Percentiles rank a stretch among this genome's conserved stretches.
These are phyloP conservation scores for Camelus dromedarius DNA, from an alignment of 2,113 vertebrate species.

Conservation along the genomic window DNA sequence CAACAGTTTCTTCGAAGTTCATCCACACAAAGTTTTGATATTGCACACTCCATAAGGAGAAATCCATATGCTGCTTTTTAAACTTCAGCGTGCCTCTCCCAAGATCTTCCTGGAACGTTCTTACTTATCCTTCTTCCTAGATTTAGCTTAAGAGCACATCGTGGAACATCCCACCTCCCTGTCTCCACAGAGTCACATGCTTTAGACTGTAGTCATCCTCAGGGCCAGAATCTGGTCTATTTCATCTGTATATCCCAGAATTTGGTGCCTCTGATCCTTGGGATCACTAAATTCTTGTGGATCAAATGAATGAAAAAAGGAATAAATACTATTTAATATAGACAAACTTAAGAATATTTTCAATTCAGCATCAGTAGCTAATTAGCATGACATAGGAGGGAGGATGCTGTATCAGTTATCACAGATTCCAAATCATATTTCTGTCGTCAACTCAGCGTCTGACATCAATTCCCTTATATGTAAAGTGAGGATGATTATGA, in stretches of 20 bases:
- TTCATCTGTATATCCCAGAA: not conserved
- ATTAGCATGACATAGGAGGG: not conserved
- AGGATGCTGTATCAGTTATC: not conserved
- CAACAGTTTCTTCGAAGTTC: not conserved
- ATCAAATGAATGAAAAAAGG: not conserved
- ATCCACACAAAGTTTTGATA: not conserved
- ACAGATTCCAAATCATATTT: not conserved
- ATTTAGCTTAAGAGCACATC: not conserved
- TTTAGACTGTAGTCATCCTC: not conserved
- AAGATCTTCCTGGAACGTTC: not conserved
- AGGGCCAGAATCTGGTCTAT: not conserved
- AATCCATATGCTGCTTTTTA: not conserved
- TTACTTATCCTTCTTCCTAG: not conserved
- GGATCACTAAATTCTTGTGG: not conserved
- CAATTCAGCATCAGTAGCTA: not conserved
- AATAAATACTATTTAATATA: not conserved
- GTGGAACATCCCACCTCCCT: not conserved
- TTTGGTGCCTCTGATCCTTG: not conserved
- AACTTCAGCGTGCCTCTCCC: not conserved
- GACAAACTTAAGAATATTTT: constrained; percentile 1
- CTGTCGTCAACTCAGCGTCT: not conserved
- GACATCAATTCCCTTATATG: not conserved
- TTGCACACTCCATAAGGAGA: not conserved
- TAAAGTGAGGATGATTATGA: not conserved
- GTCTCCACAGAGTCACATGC: not conserved